phyloP scores from a whole-genome alignment of 2,888 invertebrate species.

The Agonopterix subpropinquella region DNA sequence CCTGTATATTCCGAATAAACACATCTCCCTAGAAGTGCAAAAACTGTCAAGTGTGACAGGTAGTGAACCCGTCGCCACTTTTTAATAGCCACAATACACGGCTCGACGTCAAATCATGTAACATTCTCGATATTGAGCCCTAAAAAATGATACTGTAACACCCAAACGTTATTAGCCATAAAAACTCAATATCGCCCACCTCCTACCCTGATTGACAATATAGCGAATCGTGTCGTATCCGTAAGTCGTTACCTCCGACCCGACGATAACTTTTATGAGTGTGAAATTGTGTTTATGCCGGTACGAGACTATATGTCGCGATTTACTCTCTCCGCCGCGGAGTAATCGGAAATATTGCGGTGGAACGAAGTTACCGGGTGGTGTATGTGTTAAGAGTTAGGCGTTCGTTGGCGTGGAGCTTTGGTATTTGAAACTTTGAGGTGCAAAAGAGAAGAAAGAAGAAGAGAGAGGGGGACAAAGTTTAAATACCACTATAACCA shows the following conservation, averaged over 20 bases:
- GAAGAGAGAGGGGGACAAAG: no score
- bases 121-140: no score
- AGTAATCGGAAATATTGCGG: slow-evolving; percentile 67
- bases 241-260: slow-evolving; percentile 25
- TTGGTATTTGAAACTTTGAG: no score
- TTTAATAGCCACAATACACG: no score
- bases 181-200: not conserved
- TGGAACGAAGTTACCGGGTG: slow-evolving; percentile 44
- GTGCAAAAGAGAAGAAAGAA: no score
- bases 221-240: slow-evolving; percentile 4
- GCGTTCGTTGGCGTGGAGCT: not conserved
- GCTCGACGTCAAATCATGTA: no score
- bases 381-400: not conserved
- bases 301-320: slow-evolving; percentile 36
- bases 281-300: slow-evolving; percentile 70
- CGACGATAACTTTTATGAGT: slow-evolving; percentile 71
- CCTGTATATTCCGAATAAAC: no score
- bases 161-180: not conserved
- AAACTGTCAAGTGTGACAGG: no score
- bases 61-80: no score
- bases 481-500: no score
- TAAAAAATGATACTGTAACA: not conserved
- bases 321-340: slow-evolving; percentile 30
- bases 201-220: slow-evolving; percentile 9
- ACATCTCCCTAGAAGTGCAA: no score